These are phyloP conservation scores for Oreortyx pictus DNA, from an alignment of 2,797 vertebrate species.

Conservation along the genomic window DNA sequence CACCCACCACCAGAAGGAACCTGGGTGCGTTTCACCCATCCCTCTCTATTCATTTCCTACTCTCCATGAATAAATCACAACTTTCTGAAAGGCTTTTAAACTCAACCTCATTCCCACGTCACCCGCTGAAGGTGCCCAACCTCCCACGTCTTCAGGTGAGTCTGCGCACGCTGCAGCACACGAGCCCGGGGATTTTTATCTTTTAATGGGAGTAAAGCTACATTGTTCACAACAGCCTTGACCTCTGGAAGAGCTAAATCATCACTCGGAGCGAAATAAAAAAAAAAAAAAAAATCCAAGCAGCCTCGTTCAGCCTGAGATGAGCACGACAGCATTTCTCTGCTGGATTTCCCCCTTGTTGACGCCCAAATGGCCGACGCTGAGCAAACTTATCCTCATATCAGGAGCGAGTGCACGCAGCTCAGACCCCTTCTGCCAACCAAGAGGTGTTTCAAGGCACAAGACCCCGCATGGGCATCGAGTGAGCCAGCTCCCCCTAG, in stretches of 20 bases:
- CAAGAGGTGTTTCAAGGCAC: neutral
- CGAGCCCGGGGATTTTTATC: neutral
- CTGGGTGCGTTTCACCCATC: neutral
- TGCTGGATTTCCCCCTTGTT: neutral
- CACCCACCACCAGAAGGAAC: rapidly evolving
- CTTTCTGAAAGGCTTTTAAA: conserved; percentile 21
- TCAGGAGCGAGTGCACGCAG: neutral
- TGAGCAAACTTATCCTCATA: neutral
- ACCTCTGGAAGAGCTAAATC: neutral
- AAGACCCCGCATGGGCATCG: too few species aligned
- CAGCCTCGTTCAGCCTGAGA: neutral
- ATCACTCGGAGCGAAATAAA: neutral
- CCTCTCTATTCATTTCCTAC: neutral
- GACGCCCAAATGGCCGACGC: neutral
- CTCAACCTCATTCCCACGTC: neutral
- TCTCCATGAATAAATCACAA: neutral
- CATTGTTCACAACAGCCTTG: neutral
- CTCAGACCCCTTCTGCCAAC: neutral
- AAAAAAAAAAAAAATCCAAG: neutral
- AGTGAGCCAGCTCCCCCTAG: neutral
- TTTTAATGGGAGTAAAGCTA: neutral
- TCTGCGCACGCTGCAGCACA: neutral
- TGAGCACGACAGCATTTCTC: neutral
- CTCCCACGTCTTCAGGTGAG: neutral
- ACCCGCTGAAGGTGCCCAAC: neutral